Base-by-base conservation (phyloP, 2,888 invertebrate species). In the Teleiodes luculella region DNA sequence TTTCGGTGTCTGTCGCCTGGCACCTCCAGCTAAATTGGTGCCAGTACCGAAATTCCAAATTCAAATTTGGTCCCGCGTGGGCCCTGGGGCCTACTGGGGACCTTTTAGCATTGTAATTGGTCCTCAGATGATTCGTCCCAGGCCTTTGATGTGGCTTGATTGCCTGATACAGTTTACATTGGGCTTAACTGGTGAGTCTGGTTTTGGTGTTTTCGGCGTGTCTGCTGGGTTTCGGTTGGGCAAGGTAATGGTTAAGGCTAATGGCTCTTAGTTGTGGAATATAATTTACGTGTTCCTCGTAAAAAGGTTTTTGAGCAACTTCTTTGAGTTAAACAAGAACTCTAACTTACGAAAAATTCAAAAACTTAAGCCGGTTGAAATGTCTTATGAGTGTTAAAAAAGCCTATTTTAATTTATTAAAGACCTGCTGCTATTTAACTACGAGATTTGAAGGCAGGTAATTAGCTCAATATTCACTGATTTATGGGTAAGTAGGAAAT, bases 1-100 rank as follows among this genome's bases (percentile, higher is more conserved):
- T 74, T 80, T 77, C 60, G 76, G 78, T 75, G 72, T 80, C 84
- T 86, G 88, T 89, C 88, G 83, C 84, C 72, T 77, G 70, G 80
- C 85, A 84, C 84, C 84, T 82, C 80, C 59, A 83, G 80, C 79
- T 82, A 87, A 86, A 88, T 88, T 87, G 87, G 81, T 83, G 76
- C 84, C 83, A 66, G 81, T 83, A 77, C 84, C 84, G 67, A 84
- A 84, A 86, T 86, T 87, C 78, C 82, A 82, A 87, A 88, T 88
- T 87, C 86, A 86, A 90, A 90, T 83, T 70, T 72, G 58, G 78
- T 80, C 80, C 85, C 82, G 76, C 71, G 75, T 71, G 80, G 58
- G 72, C 81, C 87, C 83, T 66, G 78, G 66, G 83, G 89, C 83
- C 66, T 77, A 66, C 86, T 71, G 54, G 63, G 61, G 65, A 71